Conservation (phyloP, 2,888 invertebrate species). For the Orthosia incerta region DNA sequence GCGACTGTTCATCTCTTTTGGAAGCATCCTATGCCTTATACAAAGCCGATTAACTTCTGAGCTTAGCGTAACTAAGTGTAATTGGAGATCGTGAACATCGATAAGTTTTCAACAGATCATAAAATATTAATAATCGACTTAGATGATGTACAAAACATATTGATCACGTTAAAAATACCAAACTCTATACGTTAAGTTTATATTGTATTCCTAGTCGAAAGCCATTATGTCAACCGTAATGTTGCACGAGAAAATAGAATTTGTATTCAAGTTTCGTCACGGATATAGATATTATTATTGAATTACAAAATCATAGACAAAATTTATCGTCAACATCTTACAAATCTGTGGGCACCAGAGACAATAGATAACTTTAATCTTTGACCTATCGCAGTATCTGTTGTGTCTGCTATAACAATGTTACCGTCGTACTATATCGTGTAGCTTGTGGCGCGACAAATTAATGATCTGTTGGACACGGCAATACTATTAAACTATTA, state of each 20-base stretch:
- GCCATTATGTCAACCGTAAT: neutral
- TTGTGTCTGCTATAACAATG: constrained; percentile 11
- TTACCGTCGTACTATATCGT: constrained; percentile 6
- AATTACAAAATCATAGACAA: constrained; percentile 23
- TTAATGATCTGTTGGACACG: constrained; percentile 44
- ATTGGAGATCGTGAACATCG: neutral
- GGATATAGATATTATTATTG: constrained; percentile 14
- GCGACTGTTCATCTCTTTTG: constrained; percentile 22
- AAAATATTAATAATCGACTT: neutral
- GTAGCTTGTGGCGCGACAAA: constrained; percentile 31
- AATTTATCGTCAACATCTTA: constrained; percentile 29
- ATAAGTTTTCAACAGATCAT: neutral
- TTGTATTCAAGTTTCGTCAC: constrained; percentile 10
- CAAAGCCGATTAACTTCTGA: constrained; percentile 37
- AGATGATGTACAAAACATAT: neutral
- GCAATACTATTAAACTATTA: constrained; percentile 40
- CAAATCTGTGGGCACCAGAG: constrained; percentile 28
- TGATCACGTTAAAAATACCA: neutral
- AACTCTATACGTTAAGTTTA: neutral
- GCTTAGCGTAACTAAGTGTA: constrained; percentile 4
- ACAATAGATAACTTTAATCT: constrained; percentile 52
- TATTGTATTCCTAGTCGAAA: neutral
- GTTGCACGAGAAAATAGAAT: neutral
- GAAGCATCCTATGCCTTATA: constrained; percentile 14
- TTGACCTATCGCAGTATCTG: constrained; percentile 26